A percentile compares a stretch with the other conserved stretches of the same genome.
phyloP scores from a whole-genome alignment of 2,888 invertebrate genomes.

The Trachelus tabidus region DNA sequence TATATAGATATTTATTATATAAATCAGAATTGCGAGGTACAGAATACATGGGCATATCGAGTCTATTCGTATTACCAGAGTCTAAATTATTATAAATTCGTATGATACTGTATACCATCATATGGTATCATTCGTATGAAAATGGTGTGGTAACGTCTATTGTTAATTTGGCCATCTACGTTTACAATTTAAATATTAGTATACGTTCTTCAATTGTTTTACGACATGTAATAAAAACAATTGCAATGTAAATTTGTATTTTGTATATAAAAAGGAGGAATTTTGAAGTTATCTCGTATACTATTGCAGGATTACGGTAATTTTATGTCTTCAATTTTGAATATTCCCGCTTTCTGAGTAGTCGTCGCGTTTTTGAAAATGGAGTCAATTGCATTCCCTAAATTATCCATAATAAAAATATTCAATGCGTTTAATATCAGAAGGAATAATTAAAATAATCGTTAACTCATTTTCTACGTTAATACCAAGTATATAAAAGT shows the following conservation, averaged over 20 bases:
- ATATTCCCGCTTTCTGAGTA: not conserved
- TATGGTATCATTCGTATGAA: not conserved
- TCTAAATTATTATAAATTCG: not conserved
- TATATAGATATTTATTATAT: too few relatives aligned
- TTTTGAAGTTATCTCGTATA: not conserved
- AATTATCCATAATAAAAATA: not conserved
- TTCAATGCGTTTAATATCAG: not conserved
- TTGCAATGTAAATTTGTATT: not conserved
- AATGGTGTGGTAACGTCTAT: not conserved
- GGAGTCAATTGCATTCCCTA: slow-evolving; percentile 2
- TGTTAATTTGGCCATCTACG: not conserved
- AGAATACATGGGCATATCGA: too few relatives aligned
- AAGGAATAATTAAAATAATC: not conserved
- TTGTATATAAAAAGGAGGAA: not conserved
- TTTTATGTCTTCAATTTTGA: not conserved
- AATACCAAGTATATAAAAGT: not conserved
- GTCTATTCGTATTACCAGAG: too few relatives aligned
- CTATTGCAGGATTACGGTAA: not conserved
- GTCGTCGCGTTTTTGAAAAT: not conserved
- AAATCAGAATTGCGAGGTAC: too few relatives aligned
- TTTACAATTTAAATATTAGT: not conserved
- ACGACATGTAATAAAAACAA: not conserved
- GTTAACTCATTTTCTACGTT: not conserved
- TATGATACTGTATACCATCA: not conserved
- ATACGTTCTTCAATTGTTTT: not conserved